A percentile compares a stretch with the other conserved stretches of the same genome.
Evolutionary conservation across 35 echinoderm and acorn worm species (phyloP).

Genomic region (Diadema setosum): DNA sequence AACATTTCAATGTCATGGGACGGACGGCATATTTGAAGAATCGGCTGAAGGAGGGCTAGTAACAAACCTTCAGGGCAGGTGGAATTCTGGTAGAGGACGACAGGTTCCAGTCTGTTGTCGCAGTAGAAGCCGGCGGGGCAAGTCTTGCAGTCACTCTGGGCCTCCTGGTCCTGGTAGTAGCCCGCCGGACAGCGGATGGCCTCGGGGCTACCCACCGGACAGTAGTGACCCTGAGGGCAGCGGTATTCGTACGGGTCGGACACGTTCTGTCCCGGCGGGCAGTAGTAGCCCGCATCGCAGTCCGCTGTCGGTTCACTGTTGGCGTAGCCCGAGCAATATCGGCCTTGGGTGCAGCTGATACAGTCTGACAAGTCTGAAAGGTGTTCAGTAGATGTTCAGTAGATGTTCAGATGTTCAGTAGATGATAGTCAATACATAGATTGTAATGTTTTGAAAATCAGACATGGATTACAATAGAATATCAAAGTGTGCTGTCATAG

Average conservation of each 20-base stretch:
- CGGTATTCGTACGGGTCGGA: constrained; percentile 44
- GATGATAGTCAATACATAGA: too few species aligned
- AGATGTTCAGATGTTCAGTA: too few species aligned
- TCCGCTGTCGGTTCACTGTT: constrained; percentile 45
- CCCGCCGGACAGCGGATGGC: constrained; percentile 76
- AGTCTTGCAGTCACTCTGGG: constrained; percentile 56
- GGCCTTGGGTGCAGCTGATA: constrained; percentile 67
- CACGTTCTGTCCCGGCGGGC: constrained; percentile 70
- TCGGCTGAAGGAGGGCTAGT: too few species aligned
- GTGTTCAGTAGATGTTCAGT: too few species aligned
- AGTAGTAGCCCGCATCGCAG: constrained; percentile 83
- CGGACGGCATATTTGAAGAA: too few species aligned
- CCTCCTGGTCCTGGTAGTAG: constrained; percentile 82
- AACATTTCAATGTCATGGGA: too few species aligned
- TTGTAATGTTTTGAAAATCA: too few species aligned
- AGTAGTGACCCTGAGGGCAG: constrained; percentile 94
- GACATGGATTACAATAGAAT: too few species aligned
- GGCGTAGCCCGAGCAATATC: constrained; percentile 88
- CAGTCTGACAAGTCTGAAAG: constrained; percentile 71
- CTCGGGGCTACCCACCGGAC: constrained; percentile 65
- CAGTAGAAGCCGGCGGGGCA: constrained; percentile 90
- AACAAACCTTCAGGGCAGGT: constrained; percentile 85
- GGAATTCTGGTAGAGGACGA: constrained; percentile 78
- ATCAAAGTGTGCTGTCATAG: too few species aligned
- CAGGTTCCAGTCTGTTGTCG: constrained; percentile 71